A percentile compares a stretch with the other conserved stretches of the same genome.
Evolutionary conservation across 1,140 invertebrate species (phyloP).

Genomic region (Panonychus citri): DNA sequence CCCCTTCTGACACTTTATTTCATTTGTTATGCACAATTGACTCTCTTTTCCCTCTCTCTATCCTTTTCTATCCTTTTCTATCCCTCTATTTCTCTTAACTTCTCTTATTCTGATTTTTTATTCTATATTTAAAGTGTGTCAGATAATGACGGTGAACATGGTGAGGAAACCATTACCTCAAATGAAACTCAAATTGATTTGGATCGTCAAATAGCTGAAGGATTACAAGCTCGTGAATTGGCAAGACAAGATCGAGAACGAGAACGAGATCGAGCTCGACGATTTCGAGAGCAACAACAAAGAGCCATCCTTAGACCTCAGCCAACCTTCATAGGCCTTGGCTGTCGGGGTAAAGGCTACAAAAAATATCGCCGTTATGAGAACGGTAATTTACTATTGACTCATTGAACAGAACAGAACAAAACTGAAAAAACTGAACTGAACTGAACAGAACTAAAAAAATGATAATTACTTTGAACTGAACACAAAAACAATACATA

Average conservation of each 20-base stretch:
- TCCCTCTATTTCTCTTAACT: too few species aligned
- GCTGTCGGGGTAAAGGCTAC: slow-evolving; percentile 9
- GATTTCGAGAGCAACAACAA: not conserved
- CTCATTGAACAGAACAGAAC: too few species aligned
- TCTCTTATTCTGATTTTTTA: too few species aligned
- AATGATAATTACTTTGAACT: not conserved
- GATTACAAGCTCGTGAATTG: not conserved
- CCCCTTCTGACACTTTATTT: too few species aligned
- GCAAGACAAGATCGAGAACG: not conserved
- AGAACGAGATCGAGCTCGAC: not conserved
- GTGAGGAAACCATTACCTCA: too few species aligned
- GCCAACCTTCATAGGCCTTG: slow-evolving; percentile 6
- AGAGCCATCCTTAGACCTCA: not conserved
- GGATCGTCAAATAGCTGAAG: not conserved
- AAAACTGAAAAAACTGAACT: too few species aligned
- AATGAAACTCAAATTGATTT: not conserved
- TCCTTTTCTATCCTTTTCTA: too few species aligned
- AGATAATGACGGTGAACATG: too few species aligned
- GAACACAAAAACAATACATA: not conserved
- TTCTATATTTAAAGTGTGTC: too few species aligned
- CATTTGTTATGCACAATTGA: too few species aligned
- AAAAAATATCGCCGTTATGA: slow-evolving; percentile 14
- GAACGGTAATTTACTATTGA: slow-evolving; percentile 10
- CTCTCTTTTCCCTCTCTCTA: too few species aligned
- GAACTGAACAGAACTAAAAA: not conserved